Base-by-base conservation (phyloP, 2,888 invertebrate genomes). In the Ametastegia equiseti region DNA sequence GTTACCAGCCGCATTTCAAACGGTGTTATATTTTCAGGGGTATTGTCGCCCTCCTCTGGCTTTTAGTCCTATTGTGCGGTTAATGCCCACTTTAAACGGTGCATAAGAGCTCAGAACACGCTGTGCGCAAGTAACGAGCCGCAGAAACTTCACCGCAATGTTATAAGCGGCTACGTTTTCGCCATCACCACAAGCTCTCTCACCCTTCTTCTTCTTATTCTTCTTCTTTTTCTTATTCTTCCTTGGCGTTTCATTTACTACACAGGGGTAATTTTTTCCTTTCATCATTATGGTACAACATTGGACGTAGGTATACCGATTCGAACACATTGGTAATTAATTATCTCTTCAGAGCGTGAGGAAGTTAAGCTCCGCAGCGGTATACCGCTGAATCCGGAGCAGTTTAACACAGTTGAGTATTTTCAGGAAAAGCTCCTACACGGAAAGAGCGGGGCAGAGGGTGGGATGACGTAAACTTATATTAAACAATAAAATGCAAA, bases 401-500 rank as follows among this genome's bases (percentile, higher is more conserved):
- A 33, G 33, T 45, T 45, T 45, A 45, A 71, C 69, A 71, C 69
- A 71, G 45, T 47, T 27, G 69, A 71, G 42, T 45, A 45, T 71
- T 71, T 71, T 19, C n/a, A n/a, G 39, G 36, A 45, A 5, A 42
- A 67, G 71, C 47, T 45, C 23, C n/a, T 50, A 50, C 80, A 42
- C 65, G 33, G 67, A 67, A 60, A 47, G 81, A 80, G 79, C 82
- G 83, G 80, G 82, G 81, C 80, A 71, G 81, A 71, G 81, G 81
- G 80, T 54, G 84, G 84, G 82, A 84, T 82, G 83, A 85, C 87
- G 87, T 88, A 88, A 89, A 89, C 88, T 88, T 88, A 88, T 89
- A 89, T 89, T 89, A 89, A 89, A 88, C 87, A 88, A 89, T 89
- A 88, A 89, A 88, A 89, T 89, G 89, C 88, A 89, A 89, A 89